Evolutionary conservation across 2,113 vertebrate genomes (phyloP).

Genomic region (Bos taurus): ARS-UCD2.0 NC_037345.1:17774501-17775000

Average conservation of each 20-base stretch:
- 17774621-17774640: no score
- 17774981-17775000: neutral
- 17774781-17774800: neutral
- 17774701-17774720: neutral
- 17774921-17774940: neutral
- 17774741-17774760: neutral
- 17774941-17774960: neutral
- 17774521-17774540: no score
- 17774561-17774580: no score
- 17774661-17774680: no score
- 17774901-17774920: neutral
- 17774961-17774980: neutral
- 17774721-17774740: neutral
- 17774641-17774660: rapidly evolving
- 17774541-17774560: no score
- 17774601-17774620: no score
- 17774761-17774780: neutral
- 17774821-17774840: neutral
- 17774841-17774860: neutral
- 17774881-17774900: neutral
- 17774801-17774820: neutral
- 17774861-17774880: neutral
- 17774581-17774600: no score
- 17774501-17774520: no score
- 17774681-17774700: no score